Evolutionary conservation across 2,797 vertebrate species (phyloP).

Genomic region (Buceros bicornis): DNA sequence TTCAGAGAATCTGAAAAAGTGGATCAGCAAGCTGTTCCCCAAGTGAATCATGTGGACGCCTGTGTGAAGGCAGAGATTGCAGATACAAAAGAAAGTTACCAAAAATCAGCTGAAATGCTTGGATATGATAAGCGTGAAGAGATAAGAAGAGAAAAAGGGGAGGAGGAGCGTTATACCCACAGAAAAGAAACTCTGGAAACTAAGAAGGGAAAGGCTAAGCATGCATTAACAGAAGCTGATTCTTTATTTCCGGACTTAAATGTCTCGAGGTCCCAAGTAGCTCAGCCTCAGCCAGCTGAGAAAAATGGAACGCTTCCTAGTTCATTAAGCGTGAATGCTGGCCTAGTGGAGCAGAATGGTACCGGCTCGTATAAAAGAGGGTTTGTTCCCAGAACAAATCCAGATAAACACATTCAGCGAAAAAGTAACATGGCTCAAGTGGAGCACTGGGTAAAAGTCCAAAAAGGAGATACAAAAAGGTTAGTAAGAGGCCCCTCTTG

Average conservation of each 20-base stretch:
- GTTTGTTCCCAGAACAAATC: slow-evolving; percentile 79
- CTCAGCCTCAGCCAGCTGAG: slow-evolving; percentile 79
- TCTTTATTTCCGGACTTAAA: slow-evolving; percentile 83
- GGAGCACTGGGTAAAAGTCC: slow-evolving; percentile 95
- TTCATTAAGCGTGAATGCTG: slow-evolving; percentile 72
- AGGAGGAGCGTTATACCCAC: slow-evolving; percentile 79
- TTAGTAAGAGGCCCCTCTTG: slow-evolving; percentile 55
- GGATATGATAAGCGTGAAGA: slow-evolving; percentile 75
- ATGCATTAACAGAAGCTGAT: slow-evolving; percentile 77
- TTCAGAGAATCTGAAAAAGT: slow-evolving; percentile 84
- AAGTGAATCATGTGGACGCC: slow-evolving; percentile 86
- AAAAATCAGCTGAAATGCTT: slow-evolving; percentile 78
- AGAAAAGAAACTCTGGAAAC: slow-evolving; percentile 84
- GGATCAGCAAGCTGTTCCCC: slow-evolving; percentile 86
- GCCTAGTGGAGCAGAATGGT: slow-evolving; percentile 90
- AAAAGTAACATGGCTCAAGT: slow-evolving; percentile 91
- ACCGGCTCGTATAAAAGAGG: slow-evolving; percentile 85
- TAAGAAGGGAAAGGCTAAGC: slow-evolving; percentile 81
- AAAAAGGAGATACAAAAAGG: slow-evolving; percentile 89
- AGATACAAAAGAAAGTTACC: slow-evolving; percentile 78
- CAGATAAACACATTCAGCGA: slow-evolving; percentile 91
- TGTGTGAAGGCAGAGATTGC: slow-evolving; percentile 77
- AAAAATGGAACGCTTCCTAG: slow-evolving; percentile 85
- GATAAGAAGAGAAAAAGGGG: slow-evolving; percentile 80
- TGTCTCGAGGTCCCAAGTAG: slow-evolving; percentile 66